A percentile compares a stretch with the other conserved stretches of the same genome.
phyloP scores from a whole-genome alignment of 2,113 vertebrate genomes.

The Otus sunia region DNA sequence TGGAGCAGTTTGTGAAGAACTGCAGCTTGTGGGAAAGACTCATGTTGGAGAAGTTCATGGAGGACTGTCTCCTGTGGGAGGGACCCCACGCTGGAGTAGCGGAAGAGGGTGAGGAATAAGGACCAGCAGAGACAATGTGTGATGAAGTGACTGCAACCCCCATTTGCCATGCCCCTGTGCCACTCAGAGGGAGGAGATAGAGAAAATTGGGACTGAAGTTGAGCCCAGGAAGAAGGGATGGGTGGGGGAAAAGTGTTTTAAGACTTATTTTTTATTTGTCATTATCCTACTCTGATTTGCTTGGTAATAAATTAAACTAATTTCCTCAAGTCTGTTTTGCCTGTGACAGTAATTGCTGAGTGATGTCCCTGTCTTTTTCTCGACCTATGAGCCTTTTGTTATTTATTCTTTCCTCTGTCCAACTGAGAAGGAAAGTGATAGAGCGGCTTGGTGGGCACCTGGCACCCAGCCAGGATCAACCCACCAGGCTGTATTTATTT shows the following conservation, averaged over 20 bases:
- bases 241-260: neutral
- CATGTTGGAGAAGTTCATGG: neutral
- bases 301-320: no score
- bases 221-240: neutral
- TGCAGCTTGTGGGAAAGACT: neutral
- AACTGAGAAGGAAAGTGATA: neutral
- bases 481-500: neutral
- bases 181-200: neutral
- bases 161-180: neutral
- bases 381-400: neutral
- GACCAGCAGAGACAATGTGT: neutral
- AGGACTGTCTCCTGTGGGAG: no score
- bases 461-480: neutral
- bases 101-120: neutral
- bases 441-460: neutral
- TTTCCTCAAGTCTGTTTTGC: no score
- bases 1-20: neutral
- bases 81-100: neutral
- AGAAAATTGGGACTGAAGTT: neutral
- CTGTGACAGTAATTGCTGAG: no score
- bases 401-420: neutral
- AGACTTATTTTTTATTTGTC: no score
- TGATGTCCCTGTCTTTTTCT: neutral
- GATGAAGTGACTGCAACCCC: neutral
- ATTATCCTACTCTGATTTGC: no score